A percentile compares a stretch with the other conserved stretches of the same genome.
Conservation (phyloP, 1,140 invertebrate genomes). For the Lordiphosa mommai region DNA sequence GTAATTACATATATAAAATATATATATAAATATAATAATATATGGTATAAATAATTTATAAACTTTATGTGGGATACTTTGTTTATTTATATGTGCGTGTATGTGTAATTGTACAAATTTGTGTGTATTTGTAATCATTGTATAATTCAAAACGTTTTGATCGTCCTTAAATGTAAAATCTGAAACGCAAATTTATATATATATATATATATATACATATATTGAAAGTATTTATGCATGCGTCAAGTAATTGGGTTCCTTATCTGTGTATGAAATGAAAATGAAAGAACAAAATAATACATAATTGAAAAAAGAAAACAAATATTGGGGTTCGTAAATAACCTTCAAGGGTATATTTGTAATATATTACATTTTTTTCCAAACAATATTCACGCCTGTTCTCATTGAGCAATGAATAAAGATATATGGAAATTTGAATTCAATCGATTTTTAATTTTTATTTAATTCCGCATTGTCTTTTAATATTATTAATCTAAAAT, state of each 20-base stretch:
- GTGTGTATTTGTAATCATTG: slow-evolving; percentile 31
- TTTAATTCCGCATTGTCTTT: no score
- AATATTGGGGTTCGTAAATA: not conserved
- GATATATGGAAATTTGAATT: no score
- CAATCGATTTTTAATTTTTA: no score
- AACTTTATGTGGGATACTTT: slow-evolving; percentile 3
- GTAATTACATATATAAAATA: slow-evolving; percentile 35
- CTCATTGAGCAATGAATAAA: no score
- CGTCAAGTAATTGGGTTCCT: slow-evolving; percentile 37
- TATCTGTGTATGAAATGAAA: slow-evolving; percentile 39
- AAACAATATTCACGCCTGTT: no score
- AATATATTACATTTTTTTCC: no score
- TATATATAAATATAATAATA: slow-evolving; percentile 18
- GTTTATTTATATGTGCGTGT: slow-evolving; percentile 32
- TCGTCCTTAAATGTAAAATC: slow-evolving; percentile 55
- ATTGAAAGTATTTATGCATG: slow-evolving; percentile 52
- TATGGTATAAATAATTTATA: slow-evolving; percentile 32
- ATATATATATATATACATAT: slow-evolving; percentile 23
- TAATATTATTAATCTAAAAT: no score
- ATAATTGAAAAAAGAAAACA: slow-evolving; percentile 16
- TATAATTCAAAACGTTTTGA: slow-evolving; percentile 47
- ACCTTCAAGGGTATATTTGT: no score
- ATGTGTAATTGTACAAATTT: slow-evolving; percentile 40
- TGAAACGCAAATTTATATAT: slow-evolving; percentile 21
- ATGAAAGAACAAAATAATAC: slow-evolving; percentile 40